These are phyloP conservation scores for Andrena minutula DNA, from an alignment of 2,888 invertebrate genomes.

Conservation along the genomic window DNA sequence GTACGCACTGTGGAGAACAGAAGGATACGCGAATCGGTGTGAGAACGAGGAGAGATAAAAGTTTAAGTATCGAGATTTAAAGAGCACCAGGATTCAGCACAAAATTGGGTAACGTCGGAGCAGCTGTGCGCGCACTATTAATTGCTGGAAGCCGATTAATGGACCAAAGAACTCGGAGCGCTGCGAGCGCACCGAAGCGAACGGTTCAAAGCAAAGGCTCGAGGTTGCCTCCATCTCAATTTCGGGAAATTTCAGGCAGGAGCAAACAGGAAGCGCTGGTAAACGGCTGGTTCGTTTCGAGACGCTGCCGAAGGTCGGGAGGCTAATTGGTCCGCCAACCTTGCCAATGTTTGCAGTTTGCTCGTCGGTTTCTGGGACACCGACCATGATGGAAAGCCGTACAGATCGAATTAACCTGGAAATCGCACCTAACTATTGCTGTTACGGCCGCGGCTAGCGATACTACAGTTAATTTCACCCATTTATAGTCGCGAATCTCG, in stretches of 20 bases:
- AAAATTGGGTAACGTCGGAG: background rate
- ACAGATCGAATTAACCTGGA: constrained; percentile 54
- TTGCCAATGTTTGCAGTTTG: constrained; percentile 58
- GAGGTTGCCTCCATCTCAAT: constrained; percentile 41
- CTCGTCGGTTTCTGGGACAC: constrained; percentile 50
- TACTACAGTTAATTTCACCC: constrained; percentile 48
- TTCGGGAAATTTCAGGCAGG: constrained; percentile 53
- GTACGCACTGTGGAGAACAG: no score
- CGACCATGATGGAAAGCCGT: constrained; percentile 59
- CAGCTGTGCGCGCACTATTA: constrained; percentile 19
- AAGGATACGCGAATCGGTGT: no score
- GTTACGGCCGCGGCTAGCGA: constrained; percentile 21
- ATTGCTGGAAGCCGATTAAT: constrained; percentile 26
- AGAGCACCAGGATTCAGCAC: background rate
- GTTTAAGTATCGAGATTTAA: no score
- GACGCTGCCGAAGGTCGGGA: constrained; percentile 50
- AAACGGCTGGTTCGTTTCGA: constrained; percentile 51
- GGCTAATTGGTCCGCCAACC: constrained; percentile 62
- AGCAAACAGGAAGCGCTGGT: constrained; percentile 55
- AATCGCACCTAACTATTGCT: constrained; percentile 48
- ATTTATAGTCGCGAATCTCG: constrained; percentile 13
- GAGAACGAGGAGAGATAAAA: no score
- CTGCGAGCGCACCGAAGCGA: constrained; percentile 29
- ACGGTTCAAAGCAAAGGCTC: constrained; percentile 18
- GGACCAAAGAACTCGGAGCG: constrained; percentile 26